Conservation (phyloP, 2,888 invertebrate genomes). For the Mesoligia furuncula region DNA sequence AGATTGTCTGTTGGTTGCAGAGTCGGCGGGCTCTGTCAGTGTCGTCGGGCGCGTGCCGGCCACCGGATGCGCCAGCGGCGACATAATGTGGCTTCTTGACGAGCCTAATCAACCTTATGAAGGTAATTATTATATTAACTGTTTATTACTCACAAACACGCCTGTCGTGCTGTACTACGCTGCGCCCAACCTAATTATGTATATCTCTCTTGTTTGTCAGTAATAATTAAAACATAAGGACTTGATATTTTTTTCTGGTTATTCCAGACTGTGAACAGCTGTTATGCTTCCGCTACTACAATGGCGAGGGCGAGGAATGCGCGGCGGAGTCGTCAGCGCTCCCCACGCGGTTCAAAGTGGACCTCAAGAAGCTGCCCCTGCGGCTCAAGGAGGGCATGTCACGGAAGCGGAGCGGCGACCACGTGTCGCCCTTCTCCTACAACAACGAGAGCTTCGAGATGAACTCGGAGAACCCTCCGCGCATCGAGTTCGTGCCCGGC, state of each 20-base stretch:
- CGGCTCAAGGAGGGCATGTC: conserved; percentile 89
- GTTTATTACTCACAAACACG: conserved; percentile 34
- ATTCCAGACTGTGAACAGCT: conserved; percentile 92
- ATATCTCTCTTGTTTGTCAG: conserved; percentile 3
- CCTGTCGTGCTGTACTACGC: neutral
- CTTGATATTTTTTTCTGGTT: conserved; percentile 17
- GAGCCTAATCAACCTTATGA: conserved; percentile 92
- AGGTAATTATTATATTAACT: conserved; percentile 83
- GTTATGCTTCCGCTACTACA: conserved; percentile 93
- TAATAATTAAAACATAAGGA: conserved; percentile 21
- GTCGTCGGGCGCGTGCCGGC: conserved; percentile 89
- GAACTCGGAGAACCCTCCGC: conserved; percentile 84
- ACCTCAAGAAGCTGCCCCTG: conserved; percentile 90
- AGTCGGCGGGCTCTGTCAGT: conserved; percentile 79
- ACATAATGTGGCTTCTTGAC: conserved; percentile 93
- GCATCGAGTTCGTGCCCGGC: conserved; percentile 84
- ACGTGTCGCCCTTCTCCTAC: conserved; percentile 87
- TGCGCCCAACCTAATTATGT: conserved; percentile 10
- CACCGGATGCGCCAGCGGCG: conserved; percentile 90
- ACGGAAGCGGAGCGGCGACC: conserved; percentile 87
- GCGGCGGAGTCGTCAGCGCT: conserved; percentile 91
- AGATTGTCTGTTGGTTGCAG: conserved; percentile 78
- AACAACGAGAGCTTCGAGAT: conserved; percentile 89
- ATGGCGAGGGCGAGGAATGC: conserved; percentile 91
- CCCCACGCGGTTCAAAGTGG: conserved; percentile 87